Evolutionary conservation across 2,113 vertebrate genomes (phyloP), one percentile per base, ranked within the genome.

Genomic region (Mohoua ochrocephala): DNA sequence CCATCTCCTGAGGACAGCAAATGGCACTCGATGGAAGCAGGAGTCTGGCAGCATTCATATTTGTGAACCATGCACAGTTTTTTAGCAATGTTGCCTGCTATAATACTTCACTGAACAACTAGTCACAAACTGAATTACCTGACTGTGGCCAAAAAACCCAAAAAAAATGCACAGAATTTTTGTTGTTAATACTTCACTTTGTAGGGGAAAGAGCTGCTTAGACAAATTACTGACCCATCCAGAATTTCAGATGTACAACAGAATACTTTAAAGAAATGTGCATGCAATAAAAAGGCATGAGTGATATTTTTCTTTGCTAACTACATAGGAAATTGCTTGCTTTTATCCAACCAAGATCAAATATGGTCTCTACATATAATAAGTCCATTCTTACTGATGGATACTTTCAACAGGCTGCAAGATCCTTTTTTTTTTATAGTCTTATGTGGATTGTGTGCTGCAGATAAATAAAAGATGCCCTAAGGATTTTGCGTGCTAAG

Each of bases 301-400:
- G 12, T 56, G 52, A 41, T 87, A 41, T 64, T 93, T 94, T 85
- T 68, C 74, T 69, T 56, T 69, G 33, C 65, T 87, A 85, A 44
- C 65, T 86, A 52, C 35, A 31, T n/a, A 79, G 61, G 49, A 94
- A 68, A 90, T 87, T 87, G 53, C 70, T 87, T 61, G 12, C 6
- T 64, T 89, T 95, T 95, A 65, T 90, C 92, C 83, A 81, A 44
- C 37, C 18, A 45, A 28, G 22, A 60, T 33, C 27, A 90, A 92
- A 71, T 75, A 83, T 10, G 30, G 30, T 59, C 57, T 85, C 67
- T 85, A 52, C 47, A 50, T 71, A 44, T 27, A 63, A 3, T 42
- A 60, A 78, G 9, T 56, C 61, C 17, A 17, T 82, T 95, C 44
- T 53, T 68, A 44, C 15, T 68, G 35, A 30, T 81, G 18, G 65